Conservation (phyloP, 2,888 invertebrate species). For the Dynastes tityus region DNA sequence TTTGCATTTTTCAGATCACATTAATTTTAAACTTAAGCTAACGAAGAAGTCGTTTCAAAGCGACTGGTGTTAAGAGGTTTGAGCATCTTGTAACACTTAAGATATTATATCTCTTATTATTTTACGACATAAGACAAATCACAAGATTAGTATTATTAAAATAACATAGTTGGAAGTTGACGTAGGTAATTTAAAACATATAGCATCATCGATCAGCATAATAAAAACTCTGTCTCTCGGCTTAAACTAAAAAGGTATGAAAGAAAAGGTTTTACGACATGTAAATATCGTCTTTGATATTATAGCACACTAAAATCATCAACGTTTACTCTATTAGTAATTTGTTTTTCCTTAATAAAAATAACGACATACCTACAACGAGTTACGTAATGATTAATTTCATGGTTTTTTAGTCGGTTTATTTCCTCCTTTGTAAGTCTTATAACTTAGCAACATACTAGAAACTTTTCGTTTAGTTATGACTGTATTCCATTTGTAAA, state of each 20-base stretch:
- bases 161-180: too few relatives aligned
- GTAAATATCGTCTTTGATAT: not conserved
- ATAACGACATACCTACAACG: not conserved
- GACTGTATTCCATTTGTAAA: constrained; percentile 92
- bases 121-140: too few relatives aligned
- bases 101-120: too few relatives aligned
- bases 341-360: constrained; percentile 11
- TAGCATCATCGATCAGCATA: not conserved
- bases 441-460: constrained; percentile 49
- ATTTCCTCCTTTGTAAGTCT: constrained; percentile 10
- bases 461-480: constrained; percentile 48
- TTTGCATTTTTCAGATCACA: constrained; percentile 51
- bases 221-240: not conserved
- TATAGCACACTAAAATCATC: constrained; percentile 22
- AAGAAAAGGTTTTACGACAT: too few relatives aligned
- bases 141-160: too few relatives aligned
- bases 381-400: constrained; percentile 19
- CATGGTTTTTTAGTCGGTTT: not conserved
- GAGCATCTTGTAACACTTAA: not conserved
- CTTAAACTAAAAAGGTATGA: not conserved
- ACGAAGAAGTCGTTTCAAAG: constrained; percentile 3
- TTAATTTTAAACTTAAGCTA: constrained; percentile 36
- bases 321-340: constrained; percentile 3
- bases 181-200: not conserved
- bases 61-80: constrained; percentile 39